These are phyloP conservation scores for Propithecus coquereli DNA, from an alignment of 2,113 vertebrate genomes.

Conservation along the genomic window DNA sequence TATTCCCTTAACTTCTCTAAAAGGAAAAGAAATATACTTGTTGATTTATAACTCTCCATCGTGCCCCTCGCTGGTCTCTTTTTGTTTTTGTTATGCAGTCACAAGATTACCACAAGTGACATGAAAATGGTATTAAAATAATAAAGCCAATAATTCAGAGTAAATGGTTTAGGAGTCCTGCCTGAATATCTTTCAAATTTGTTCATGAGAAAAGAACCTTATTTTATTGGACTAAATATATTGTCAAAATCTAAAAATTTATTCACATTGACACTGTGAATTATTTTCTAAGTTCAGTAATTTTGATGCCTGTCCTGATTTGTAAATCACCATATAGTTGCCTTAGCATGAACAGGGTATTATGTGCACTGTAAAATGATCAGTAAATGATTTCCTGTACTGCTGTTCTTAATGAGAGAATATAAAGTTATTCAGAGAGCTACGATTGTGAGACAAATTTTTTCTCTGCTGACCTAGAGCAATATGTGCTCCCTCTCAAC, in stretches of 20 bases:
- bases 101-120: slow-evolving; percentile 53
- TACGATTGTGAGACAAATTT: slow-evolving; percentile 19
- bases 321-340: slow-evolving; percentile 70
- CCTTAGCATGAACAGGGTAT: slow-evolving; percentile 45
- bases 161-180: slow-evolving; percentile 61
- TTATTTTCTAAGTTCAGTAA: slow-evolving; percentile 76
- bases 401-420: slow-evolving; percentile 59
- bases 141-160: slow-evolving; percentile 67
- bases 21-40: neutral
- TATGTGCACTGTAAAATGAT: slow-evolving; percentile 56
- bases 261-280: slow-evolving; percentile 73
- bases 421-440: slow-evolving; percentile 27
- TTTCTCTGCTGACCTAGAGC: neutral
- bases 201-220: slow-evolving; percentile 71
- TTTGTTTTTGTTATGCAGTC: neutral
- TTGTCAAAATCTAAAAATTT: slow-evolving; percentile 76
- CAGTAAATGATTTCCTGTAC: slow-evolving; percentile 39
- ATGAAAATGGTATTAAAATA: slow-evolving; percentile 62
- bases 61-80: neutral
- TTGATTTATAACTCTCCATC: neutral
- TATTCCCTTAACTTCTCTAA: neutral
- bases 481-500: neutral
- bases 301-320: slow-evolving; percentile 74
- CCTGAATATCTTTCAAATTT: slow-evolving; percentile 67
- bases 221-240: slow-evolving; percentile 73